Conservation (phyloP, 2,113 vertebrate species). For the Sapajus apella region DNA sequence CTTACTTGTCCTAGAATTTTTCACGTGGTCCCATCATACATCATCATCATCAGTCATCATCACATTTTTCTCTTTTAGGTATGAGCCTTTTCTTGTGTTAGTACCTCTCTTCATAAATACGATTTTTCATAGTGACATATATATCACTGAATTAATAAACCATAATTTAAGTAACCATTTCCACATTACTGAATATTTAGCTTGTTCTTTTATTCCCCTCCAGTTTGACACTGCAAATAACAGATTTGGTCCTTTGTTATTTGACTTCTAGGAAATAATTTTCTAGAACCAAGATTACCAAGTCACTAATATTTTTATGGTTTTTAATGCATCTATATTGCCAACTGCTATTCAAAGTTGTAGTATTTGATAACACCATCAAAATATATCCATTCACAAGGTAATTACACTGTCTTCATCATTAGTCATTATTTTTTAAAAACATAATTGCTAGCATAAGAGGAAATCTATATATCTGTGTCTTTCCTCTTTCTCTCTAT, state of each 20-base stretch:
- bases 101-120: not conserved
- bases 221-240: not conserved
- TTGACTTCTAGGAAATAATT: slow-evolving; percentile 28
- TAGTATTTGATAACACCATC: not conserved
- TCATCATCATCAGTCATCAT: too few relatives aligned
- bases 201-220: not conserved
- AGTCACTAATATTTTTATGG: not conserved
- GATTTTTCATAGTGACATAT: not conserved
- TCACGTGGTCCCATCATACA: not conserved
- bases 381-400: slow-evolving; percentile 11
- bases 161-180: not conserved
- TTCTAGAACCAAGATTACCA: not conserved
- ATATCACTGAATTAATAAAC: not conserved
- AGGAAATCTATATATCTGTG: not conserved
- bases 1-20: not conserved
- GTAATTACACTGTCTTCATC: not conserved
- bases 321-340: not conserved
- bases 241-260: not conserved
- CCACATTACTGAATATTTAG: not conserved
- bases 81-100: not conserved
- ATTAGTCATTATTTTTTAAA: not conserved
- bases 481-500: not conserved
- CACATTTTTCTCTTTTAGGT: not conserved
- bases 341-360: not conserved
- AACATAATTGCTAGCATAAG: not conserved